A percentile compares a stretch with the other conserved stretches of the same genome.
Evolutionary conservation across 2,888 invertebrate species (phyloP).

Genomic region (Luperina nickerlii): DNA sequence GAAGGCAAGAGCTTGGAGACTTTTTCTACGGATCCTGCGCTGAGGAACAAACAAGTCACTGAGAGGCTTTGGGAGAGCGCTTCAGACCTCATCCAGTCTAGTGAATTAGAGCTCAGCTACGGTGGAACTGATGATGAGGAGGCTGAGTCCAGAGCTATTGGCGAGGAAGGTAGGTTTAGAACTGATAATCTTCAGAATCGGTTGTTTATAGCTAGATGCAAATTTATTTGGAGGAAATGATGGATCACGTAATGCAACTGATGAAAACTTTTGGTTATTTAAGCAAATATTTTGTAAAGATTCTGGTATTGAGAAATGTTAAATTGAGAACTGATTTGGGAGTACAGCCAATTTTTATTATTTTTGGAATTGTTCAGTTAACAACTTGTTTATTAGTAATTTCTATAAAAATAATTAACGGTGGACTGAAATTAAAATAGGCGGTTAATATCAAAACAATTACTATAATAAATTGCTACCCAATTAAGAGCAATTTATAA

Average conservation of each 20-base stretch:
- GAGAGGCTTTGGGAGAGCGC: constrained; percentile 83
- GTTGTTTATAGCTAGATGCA: too few species aligned
- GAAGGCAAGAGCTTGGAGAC: constrained; percentile 81
- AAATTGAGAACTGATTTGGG: constrained; percentile 14
- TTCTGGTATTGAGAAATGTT: not conserved
- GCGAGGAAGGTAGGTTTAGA: constrained; percentile 75
- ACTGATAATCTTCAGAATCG: not conserved
- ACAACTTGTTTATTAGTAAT: not conserved
- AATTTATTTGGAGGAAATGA: not conserved
- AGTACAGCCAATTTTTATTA: not conserved
- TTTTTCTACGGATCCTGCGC: constrained; percentile 78
- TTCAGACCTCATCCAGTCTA: constrained; percentile 78
- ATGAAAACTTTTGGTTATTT: not conserved
- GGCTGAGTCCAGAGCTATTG: constrained; percentile 79
- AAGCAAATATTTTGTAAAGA: not conserved
- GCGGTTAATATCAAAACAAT: not conserved
- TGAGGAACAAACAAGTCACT: constrained; percentile 79
- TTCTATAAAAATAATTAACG: not conserved
- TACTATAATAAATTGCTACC: not conserved
- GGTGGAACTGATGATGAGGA: constrained; percentile 77
- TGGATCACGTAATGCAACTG: not conserved
- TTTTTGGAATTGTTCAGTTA: constrained; percentile 6
- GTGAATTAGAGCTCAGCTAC: constrained; percentile 83
- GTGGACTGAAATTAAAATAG: not conserved
- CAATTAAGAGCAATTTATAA: not conserved